phyloP scores from a whole-genome alignment of 2,113 vertebrate species.

The Corythornis madagascariensis region DNA sequence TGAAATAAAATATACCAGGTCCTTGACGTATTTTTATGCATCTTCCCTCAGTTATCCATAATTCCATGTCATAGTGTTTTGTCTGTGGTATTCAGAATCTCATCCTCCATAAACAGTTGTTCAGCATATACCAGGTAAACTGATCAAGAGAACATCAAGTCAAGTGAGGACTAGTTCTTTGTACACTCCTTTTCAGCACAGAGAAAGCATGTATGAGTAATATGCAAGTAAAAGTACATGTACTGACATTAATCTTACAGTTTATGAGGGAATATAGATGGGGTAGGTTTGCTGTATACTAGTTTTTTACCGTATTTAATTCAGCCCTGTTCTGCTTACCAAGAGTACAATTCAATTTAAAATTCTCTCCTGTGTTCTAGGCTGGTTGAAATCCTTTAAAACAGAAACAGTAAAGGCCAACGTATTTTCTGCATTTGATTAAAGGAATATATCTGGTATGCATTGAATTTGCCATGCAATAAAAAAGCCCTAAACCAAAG shows the following conservation, averaged over 20 bases:
- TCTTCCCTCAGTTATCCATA: neutral
- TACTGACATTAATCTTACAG: neutral
- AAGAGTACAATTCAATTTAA: slow-evolving; percentile 6
- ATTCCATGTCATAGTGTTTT: neutral
- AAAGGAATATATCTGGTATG: neutral
- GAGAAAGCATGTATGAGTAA: neutral
- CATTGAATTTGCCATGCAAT: neutral
- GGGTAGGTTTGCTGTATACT: neutral
- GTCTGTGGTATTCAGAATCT: neutral
- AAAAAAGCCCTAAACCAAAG: neutral
- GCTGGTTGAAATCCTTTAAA: slow-evolving; percentile 32
- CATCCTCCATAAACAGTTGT: neutral
- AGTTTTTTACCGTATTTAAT: neutral
- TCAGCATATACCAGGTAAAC: neutral
- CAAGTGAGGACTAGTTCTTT: neutral
- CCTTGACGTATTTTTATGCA: neutral
- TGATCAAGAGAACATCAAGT: neutral
- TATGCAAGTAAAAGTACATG: neutral
- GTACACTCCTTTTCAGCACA: neutral
- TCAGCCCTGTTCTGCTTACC: neutral
- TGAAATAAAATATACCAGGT: neutral
- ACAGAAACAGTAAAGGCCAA: slow-evolving; percentile 25
- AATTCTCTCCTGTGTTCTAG: neutral
- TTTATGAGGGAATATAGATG: neutral
- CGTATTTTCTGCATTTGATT: slow-evolving; percentile 32